phyloP scores from a whole-genome alignment of 2,113 vertebrate genomes.

The Mormoops blainvillei region DNA sequence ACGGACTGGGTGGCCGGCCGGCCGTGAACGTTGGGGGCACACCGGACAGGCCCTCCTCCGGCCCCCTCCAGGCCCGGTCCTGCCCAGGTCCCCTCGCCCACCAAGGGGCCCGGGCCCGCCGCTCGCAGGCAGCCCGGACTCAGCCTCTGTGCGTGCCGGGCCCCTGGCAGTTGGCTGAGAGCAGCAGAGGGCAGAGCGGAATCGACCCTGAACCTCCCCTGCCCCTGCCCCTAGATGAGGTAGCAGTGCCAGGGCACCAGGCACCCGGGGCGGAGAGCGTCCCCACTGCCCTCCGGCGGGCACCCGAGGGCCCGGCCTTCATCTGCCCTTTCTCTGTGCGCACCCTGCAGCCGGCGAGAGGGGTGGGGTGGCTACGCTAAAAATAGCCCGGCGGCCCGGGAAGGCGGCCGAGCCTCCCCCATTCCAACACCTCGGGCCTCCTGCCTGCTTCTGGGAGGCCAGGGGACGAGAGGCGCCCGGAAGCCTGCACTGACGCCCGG shows the following conservation, averaged over 20 bases:
- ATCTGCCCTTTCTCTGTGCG: conserved; percentile 46
- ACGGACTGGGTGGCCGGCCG: rapidly evolving
- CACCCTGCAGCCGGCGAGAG: not conserved
- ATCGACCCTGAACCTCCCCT: rapidly evolving
- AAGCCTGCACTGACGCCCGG: too few species aligned
- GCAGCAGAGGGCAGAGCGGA: rapidly evolving
- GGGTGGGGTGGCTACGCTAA: not conserved
- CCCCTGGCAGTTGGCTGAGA: rapidly evolving
- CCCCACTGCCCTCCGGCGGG: not conserved
- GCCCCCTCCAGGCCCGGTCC: rapidly evolving
- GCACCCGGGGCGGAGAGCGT: not conserved
- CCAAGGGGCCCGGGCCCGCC: not conserved
- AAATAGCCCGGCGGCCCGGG: conserved; percentile 48
- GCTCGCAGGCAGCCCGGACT: not conserved
- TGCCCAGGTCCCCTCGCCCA: rapidly evolving
- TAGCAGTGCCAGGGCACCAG: not conserved
- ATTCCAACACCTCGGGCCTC: not conserved
- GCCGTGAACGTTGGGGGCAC: rapidly evolving
- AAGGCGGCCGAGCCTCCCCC: conserved; percentile 40
- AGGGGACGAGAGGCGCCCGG: rapidly evolving
- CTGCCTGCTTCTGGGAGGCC: not conserved
- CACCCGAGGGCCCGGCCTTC: not conserved
- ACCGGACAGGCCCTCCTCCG: rapidly evolving
- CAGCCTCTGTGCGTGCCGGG: rapidly evolving
- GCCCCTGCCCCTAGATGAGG: rapidly evolving